Conservation (phyloP, 2,888 invertebrate genomes). For the Harpagoxenus sublaevis region DNA sequence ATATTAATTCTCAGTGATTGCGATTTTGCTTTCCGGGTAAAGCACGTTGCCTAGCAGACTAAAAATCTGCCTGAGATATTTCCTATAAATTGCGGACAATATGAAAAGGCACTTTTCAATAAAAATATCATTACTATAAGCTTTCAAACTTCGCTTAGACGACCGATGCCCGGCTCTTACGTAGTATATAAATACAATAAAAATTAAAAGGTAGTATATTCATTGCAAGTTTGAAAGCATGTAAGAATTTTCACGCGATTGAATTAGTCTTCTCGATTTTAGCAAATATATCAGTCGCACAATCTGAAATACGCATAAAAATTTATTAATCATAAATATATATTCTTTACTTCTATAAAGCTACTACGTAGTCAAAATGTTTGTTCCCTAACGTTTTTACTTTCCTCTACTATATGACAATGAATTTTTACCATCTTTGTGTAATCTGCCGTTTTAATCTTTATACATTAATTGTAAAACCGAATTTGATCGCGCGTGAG, state of each 20-base stretch:
- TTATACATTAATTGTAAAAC: slow-evolving; percentile 31
- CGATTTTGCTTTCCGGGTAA: slow-evolving; percentile 13
- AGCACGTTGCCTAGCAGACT: slow-evolving; percentile 20
- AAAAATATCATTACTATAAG: slow-evolving; percentile 47
- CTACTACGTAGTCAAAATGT: slow-evolving; percentile 32
- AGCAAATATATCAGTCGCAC: slow-evolving; percentile 30
- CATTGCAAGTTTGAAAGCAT: slow-evolving; percentile 47
- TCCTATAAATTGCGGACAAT: slow-evolving; percentile 49
- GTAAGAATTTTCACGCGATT: slow-evolving; percentile 33
- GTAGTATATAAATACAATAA: slow-evolving; percentile 39
- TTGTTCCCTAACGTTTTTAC: slow-evolving; percentile 48
- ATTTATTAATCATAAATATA: slow-evolving; percentile 48
- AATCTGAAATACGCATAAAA: slow-evolving; percentile 45
- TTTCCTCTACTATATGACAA: slow-evolving; percentile 33
- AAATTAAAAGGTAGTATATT: slow-evolving; percentile 35
- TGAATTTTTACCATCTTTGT: slow-evolving; percentile 2
- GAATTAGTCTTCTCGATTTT: slow-evolving; percentile 30
- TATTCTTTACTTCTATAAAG: slow-evolving; percentile 45
- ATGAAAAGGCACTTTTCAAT: slow-evolving; percentile 52
- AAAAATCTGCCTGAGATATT: slow-evolving; percentile 38
- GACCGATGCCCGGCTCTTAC: slow-evolving; percentile 12
- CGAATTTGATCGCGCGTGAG: slow-evolving; percentile 23
- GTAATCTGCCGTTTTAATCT: slow-evolving; percentile 12
- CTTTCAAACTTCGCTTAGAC: slow-evolving; percentile 38
- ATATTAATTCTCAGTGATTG: slow-evolving; percentile 5